Percentiles rank a stretch among this genome's conserved stretches.
phyloP scores from a whole-genome alignment of 2,113 vertebrate genomes.

The Anser cygnoides region DNA sequence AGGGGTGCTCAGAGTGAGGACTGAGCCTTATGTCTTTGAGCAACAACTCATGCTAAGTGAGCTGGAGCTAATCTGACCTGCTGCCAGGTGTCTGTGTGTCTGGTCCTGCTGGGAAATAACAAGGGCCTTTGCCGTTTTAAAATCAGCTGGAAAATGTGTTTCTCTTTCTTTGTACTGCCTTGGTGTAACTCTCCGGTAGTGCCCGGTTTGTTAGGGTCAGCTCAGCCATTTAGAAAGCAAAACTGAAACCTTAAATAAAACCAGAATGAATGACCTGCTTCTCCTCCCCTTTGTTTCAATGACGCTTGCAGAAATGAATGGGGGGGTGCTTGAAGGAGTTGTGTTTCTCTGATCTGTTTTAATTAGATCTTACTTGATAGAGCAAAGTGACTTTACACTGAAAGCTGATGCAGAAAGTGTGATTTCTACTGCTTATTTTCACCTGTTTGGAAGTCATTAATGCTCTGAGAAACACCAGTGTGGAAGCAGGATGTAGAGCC shows the following conservation, averaged over 20 bases:
- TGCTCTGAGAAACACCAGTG: not conserved
- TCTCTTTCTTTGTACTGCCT: not conserved
- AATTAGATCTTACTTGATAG: not conserved
- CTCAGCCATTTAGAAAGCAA: conserved; percentile 2
- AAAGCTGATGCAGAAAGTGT: not conserved
- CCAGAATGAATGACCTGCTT: not conserved
- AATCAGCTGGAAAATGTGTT: not conserved
- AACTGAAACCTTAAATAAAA: conserved; percentile 5
- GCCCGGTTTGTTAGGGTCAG: not conserved
- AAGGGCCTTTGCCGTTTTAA: not conserved
- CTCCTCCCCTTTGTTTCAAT: not conserved
- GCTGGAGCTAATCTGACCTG: not conserved
- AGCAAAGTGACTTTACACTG: not conserved
- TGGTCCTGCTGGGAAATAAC: not conserved
- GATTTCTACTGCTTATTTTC: not conserved
- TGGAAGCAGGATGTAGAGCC: not conserved
- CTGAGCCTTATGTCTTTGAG: not conserved
- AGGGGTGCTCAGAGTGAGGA: not conserved
- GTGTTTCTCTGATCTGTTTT: not conserved
- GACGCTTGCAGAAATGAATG: not conserved
- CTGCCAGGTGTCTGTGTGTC: not conserved
- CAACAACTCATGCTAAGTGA: not conserved
- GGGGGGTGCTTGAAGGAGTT: not conserved
- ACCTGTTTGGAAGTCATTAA: not conserved
- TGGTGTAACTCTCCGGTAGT: not conserved